Base-by-base conservation (phyloP, 2,797 vertebrate species). In the Tamandua tetradactyla region DNA sequence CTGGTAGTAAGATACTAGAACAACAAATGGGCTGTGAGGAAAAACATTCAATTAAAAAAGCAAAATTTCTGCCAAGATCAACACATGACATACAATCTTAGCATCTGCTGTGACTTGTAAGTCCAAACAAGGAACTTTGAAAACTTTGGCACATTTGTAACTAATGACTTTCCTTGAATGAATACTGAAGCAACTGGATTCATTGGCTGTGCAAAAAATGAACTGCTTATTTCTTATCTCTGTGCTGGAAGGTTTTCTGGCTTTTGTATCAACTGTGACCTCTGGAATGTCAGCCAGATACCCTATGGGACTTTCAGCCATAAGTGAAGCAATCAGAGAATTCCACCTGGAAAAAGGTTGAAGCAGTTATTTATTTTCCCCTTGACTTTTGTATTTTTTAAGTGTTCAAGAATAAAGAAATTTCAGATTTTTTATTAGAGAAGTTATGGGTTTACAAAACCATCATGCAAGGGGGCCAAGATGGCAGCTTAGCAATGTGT, bases 331-430 rank as follows among this genome's bases (percentile, higher is more conserved):
- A 88, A 87, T 92, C 40, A 75, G 71, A 95, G 89, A 87, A 93
- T 96, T 97, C 88, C 95, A 97, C 97, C 91, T 97, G 93, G 91
- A 84, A 57, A 90, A 91, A 0, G 0, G 94, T 89, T 90, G 85
- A 81, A 95, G 80, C 95, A 97, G 93, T 95, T 17, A 7, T 55
- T 55, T 92, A 94, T 95, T 96, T 96, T 95, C 91, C 91, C 0
- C 13, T 74, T 96, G 92, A 97, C 84, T 97, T 97, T 95, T 79
- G 62, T 88, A 97, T 89, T 94, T 47, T 62, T 82, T n/a, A 32
- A n/a, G 84, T 7, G 79, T 85, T 42, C n/a, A 84, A 96, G 94
- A 91, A 96, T 96, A 95, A 93, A 95, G 81, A 81, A 93, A 96
- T 95, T 96, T 88, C 74, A 18, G 89, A 95, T 94, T 98, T 92